Percentiles rank a stretch among this genome's conserved stretches.
These are phyloP conservation scores for Netelia melanura DNA, from an alignment of 2,888 invertebrate genomes.

Conservation along the genomic window DNA sequence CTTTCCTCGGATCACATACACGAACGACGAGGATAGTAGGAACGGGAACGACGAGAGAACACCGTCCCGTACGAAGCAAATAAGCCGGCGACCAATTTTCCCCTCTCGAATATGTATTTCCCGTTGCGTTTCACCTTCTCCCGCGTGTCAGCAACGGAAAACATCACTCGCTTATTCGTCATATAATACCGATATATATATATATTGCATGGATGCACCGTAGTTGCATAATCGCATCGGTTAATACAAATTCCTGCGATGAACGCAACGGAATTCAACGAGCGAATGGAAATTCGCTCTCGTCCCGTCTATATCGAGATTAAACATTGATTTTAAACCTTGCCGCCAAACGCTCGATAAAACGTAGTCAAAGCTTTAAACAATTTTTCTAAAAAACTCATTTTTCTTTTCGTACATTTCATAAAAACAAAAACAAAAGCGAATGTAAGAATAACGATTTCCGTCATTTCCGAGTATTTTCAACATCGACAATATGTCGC, in stretches of 20 bases:
- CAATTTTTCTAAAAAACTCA: too few relatives aligned
- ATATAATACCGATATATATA: constrained; percentile 7
- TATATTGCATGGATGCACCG: neutral
- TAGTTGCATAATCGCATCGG: constrained; percentile 34
- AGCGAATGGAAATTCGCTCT: constrained; percentile 8
- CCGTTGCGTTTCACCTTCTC: constrained; percentile 15
- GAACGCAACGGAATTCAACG: constrained; percentile 18
- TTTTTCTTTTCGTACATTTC: neutral
- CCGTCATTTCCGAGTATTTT: constrained; percentile 34
- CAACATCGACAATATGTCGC: constrained; percentile 32
- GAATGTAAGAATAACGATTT: neutral
- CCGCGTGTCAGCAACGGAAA: neutral
- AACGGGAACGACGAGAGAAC: constrained; percentile 43
- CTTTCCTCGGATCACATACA: constrained; percentile 77
- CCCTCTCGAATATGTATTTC: constrained; percentile 54
- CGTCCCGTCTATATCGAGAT: neutral
- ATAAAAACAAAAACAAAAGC: constrained; percentile 15
- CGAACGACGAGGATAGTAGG: constrained; percentile 33
- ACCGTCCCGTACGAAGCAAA: constrained; percentile 75
- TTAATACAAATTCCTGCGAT: constrained; percentile 7
- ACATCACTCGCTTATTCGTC: constrained; percentile 32
- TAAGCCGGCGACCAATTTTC: constrained; percentile 77
- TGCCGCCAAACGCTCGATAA: neutral
- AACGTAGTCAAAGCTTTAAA: too few relatives aligned
- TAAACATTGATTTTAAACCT: neutral